Evolutionary conservation across 2,113 vertebrate genomes (phyloP), one percentile per base, ranked within the genome.

Genomic region (Clinocottus analis): DNA sequence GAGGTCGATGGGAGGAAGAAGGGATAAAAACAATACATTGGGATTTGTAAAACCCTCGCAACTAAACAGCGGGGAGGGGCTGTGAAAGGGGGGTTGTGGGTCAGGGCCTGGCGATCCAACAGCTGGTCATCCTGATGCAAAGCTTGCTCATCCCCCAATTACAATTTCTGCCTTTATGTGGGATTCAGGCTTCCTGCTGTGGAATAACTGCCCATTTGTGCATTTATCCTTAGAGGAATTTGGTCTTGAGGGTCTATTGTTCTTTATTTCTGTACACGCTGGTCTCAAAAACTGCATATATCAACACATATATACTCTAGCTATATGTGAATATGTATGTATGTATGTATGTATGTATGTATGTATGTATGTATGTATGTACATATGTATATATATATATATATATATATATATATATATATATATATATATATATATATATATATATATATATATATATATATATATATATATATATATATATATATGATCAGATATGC

Each of bases 401-500:
- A 31, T 31, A 31, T 31, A 31, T 31, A 31, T 31, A 31, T 31
- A 31, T 31, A 31, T 31, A 31, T 31, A 31, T 31, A 31, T 31
- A 31, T 31, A 31, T 31, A 31, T 31, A 31, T 31, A 31, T 31
- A 31, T 31, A 31, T 31, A 31, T 31, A 31, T 31, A 31, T 31
- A 31, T 31, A 31, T 31, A 31, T 31, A 31, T 31, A 31, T 31
- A 31, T 31, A 31, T 31, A 31, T 31, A 31, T 31, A 31, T 31
- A 31, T 31, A 31, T 31, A 31, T 31, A 31, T 31, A 31, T 31
- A 31, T 31, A 31, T 31, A 31, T 31, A 31, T 31, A 31, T 31
- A 31, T 31, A 31, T 31, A 69, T 62, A 78, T 82, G 79, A 84
- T 80, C 75, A 41, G 19, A 66, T 76, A 60, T 71, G 87, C 90